These are phyloP conservation scores for Acrossocheilus fasciatus DNA, from an alignment of 2,797 vertebrate species.

Conservation along the genomic window DNA sequence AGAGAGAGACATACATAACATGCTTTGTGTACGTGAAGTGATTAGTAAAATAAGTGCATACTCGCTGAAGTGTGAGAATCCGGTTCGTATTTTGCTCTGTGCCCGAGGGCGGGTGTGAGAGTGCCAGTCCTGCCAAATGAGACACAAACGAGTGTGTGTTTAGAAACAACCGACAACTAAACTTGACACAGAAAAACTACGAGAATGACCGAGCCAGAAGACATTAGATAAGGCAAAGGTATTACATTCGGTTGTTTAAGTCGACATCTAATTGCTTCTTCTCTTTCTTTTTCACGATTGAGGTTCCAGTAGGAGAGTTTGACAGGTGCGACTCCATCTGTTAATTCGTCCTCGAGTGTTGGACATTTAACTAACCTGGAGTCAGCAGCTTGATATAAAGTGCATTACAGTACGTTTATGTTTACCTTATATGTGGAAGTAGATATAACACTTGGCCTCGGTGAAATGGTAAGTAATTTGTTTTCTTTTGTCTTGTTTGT, in stretches of 20 bases:
- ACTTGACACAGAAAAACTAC: background rate
- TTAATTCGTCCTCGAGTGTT: background rate
- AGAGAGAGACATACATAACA: background rate
- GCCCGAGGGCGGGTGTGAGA: constrained; percentile 35
- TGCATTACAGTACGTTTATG: background rate
- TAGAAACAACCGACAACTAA: background rate
- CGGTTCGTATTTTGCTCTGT: constrained; percentile 56
- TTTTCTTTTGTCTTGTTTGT: constrained; percentile 39
- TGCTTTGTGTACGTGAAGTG: background rate
- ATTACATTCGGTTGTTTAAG: background rate
- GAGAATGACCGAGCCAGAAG: constrained; percentile 10
- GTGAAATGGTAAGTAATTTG: background rate
- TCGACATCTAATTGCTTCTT: background rate
- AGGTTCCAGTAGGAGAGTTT: background rate
- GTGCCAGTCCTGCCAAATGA: constrained; percentile 35
- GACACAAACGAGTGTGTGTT: constrained; percentile 7
- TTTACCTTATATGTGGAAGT: background rate
- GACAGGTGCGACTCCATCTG: constrained; percentile 47
- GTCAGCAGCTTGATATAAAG: background rate
- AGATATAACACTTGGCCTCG: background rate
- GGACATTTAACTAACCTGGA: background rate
- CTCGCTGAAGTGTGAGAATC: constrained; percentile 40
- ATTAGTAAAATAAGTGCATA: constrained; percentile 33
- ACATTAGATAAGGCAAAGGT: constrained; percentile 6
- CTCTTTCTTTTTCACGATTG: background rate